These are phyloP conservation scores for Eristalinus aeneus DNA, from an alignment of 2,888 invertebrate genomes.

Conservation along the genomic window DNA sequence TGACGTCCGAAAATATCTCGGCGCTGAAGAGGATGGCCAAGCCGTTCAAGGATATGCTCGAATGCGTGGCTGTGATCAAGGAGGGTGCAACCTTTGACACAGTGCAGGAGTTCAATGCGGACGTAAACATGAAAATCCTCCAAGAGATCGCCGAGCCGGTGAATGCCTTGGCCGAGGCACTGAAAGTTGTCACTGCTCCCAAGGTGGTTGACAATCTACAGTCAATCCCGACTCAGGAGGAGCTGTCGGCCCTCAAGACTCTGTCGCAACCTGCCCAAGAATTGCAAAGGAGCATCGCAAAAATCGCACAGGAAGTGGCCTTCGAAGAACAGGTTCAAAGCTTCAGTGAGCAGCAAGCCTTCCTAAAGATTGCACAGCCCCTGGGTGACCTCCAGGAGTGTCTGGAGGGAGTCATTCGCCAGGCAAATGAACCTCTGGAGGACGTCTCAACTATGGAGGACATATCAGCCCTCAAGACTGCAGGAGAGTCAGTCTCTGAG, in stretches of 20 bases:
- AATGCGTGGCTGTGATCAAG: conserved; percentile 77
- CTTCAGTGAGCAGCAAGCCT: conserved; percentile 48
- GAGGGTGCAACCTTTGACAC: conserved; percentile 72
- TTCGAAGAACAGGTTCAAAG: conserved; percentile 62
- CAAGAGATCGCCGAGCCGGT: conserved; percentile 75
- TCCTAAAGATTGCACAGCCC: conserved; percentile 75
- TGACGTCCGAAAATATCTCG: conserved; percentile 72
- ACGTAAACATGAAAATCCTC: conserved; percentile 63
- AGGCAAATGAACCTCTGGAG: conserved; percentile 71
- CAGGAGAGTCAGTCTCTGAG: conserved; percentile 79
- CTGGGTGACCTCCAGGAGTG: conserved; percentile 76
- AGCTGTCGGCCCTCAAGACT: conserved; percentile 59
- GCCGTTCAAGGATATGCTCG: conserved; percentile 76
- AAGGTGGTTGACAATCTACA: conserved; percentile 79
- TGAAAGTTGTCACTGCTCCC: conserved; percentile 76
- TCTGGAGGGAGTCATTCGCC: conserved; percentile 67
- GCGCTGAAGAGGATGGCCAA: conserved; percentile 74
- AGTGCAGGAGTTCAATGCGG: conserved; percentile 49
- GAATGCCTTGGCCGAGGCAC: conserved; percentile 68
- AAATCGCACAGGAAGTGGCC: conserved; percentile 61
- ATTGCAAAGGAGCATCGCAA: conserved; percentile 73
- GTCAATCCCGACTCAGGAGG: conserved; percentile 65
- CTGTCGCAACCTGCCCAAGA: conserved; percentile 72
- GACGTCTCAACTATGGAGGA: conserved; percentile 81
- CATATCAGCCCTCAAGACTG: conserved; percentile 83